Conservation (phyloP, 2,113 vertebrate species). For the Aythya baeri region DNA sequence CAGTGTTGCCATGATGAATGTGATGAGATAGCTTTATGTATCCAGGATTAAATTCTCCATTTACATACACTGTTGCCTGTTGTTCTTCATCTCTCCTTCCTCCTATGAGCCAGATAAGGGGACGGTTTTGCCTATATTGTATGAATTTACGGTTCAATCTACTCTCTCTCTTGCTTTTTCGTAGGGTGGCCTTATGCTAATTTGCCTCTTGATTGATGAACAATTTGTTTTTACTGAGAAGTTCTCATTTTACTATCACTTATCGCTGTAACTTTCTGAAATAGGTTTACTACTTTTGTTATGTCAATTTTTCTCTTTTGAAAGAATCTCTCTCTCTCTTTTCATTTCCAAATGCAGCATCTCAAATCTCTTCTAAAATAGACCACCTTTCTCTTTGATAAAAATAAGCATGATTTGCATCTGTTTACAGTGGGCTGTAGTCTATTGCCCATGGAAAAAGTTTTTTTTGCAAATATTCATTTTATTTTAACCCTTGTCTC, state of each 20-base stretch:
- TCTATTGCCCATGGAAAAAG: neutral
- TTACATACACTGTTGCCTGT: neutral
- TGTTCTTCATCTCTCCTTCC: neutral
- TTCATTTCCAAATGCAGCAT: neutral
- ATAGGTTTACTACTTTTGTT: neutral
- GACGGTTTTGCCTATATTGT: neutral
- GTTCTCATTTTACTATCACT: neutral
- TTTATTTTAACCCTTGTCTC: neutral
- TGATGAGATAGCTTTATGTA: neutral
- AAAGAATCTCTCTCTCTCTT: neutral
- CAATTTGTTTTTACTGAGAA: neutral
- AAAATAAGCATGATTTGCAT: rapidly evolving
- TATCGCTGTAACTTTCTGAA: neutral
- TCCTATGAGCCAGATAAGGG: neutral
- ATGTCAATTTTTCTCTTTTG: neutral
- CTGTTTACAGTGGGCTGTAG: neutral
- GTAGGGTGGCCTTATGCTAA: neutral
- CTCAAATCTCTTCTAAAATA: neutral
- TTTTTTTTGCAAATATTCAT: neutral
- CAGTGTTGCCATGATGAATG: neutral
- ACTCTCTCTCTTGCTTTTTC: neutral
- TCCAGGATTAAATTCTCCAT: neutral
- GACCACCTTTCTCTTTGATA: neutral
- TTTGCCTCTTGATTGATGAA: neutral
- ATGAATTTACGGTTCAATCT: neutral